Base-by-base conservation (phyloP, 1,140 invertebrate genomes). In the Conopomorpha cramerella region DNA sequence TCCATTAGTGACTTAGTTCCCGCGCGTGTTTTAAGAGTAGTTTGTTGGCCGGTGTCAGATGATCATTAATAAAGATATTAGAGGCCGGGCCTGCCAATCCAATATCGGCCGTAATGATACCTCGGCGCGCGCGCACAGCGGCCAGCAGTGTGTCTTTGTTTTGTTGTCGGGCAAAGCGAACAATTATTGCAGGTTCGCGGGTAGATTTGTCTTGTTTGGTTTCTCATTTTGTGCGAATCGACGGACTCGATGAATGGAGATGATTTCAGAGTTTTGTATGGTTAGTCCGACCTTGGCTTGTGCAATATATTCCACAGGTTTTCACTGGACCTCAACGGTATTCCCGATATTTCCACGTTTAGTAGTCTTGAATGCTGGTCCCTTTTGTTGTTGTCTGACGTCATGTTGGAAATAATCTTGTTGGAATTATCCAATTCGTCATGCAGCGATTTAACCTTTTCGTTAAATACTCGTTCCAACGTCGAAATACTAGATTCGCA, bases 101-200 rank as follows among this genome's bases (percentile, higher is more conserved):
- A 10, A 15, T 10, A n/a, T 32, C 30, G 30, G 30, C 30, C 16
- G 16, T 33, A 11, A 17, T 11, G 31, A 33, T 16, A 11, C 11
- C 11, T 1, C 31, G 31, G 16, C 31, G 31, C 31, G 31, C 31
- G 17, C 31, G 31, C 3, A 16, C 31, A 2, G 16, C 31, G 10
- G 31, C 31, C 31, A 33, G 4, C 12, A 33, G 17, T 11, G 17
- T 11, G n/a, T 33, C 31, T 17, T 33, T 33, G 17, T 11, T 11
- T 1, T 17, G 16, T 1, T 17, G 31, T 17, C 17, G 31, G 3
- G 15, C 13, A 17, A 33, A 33, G 10, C 31, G 16, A 1, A 33
- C 31, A 2, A 33, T 19, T 3, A 33, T 33, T 1, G 31, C 16
- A 1, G 31, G 31, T 2, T 17, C 31, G 16, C 2, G 31, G 16